Evolutionary conservation across 92 coral and sea anemone genomes (phyloP), one percentile per base, ranked within the genome.

Genomic region (Desmophyllum pertusum): DNA sequence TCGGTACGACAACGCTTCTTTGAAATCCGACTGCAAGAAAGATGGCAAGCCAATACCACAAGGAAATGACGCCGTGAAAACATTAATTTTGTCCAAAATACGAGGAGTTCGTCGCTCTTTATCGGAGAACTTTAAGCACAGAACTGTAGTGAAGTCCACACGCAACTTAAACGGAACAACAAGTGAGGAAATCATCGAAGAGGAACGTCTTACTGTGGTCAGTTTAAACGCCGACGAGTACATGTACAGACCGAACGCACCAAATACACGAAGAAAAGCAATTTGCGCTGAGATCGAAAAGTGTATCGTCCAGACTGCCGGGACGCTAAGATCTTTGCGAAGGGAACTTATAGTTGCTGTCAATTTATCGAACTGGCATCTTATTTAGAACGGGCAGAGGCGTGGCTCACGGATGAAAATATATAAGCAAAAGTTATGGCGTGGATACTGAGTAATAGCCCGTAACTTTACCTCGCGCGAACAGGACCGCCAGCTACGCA

Each of bases 201-300:
- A 81, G 33, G 69, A 51, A 19, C 29, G 37, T n/a, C 37, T 70
- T 33, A 6, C 76, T 6, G 37, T 35, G 7, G 70, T 11, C 30
- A 65, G 36, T 37, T 38, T 55, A 31, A 70, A 18, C 39, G 52
- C 70, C 10, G 70, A 81, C 0, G 69, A 52, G 39, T 70, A 18
- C 10, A 81, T 69, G 17, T 81, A 70, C 85, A 69, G 41, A 39
- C 25, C 77, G 0, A 7, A 29, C 40, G 85, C 70, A 18, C 77
- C 77, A 37, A 51, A 70, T 10, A 70, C 39, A 29, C 77, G 70
- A 71, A 70, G 78, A 70, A 81, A 70, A 37, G 85, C 85, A 52
- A 81, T 81, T 53, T 81, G 85, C 50, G 85, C 70, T 53, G 78
- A 70, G 85, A 70, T 81, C 25, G 85, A 81, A 8, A 81, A 71